Evolutionary conservation across 2,888 invertebrate genomes (phyloP), one percentile per base, ranked within the genome.

Genomic region (Laothoe populi): DNA sequence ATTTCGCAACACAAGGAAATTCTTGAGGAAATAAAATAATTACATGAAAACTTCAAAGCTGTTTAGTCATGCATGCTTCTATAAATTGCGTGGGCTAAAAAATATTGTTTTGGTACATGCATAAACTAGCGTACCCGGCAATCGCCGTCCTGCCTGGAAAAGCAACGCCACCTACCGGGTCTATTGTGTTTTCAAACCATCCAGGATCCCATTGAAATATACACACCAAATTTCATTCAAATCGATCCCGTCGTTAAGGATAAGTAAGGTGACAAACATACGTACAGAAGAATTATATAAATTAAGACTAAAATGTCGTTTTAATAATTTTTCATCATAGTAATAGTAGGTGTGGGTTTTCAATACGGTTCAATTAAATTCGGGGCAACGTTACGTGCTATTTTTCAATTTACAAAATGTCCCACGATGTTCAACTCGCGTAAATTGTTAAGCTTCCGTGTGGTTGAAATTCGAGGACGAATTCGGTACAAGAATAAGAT

Each of bases 401-500:
- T 63, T 63, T 63, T 63, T 58, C 63, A 63, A 60, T 63, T 63
- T 57, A 57, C 35, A 38, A 49, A 46, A 40, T 46, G 46, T 57
- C 46, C 46, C 31, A 7, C 16, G 8, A 57, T 62, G 45, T 62
- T 57, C 48, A 40, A 58, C 46, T 38, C 35, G 58, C 11, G 58
- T 58, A 58, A 59, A 62, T 62, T 58, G 58, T 59, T 24, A 21
- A 31, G 42, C 60, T 61, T 61, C 60, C 60, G 49, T 19, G 57
- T 40, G 21, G 46, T 38, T 68, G 58, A 65, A 67, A 72, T 64
- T 67, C 61, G 60, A 71, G 65, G 64, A 69, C 62, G 61, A 64
- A 73, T 72, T 81, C 74, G 63, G 75, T 62, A 60, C 71, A 75
- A 77, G 76, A 78, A 75, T 73, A 65, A 64, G 69, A 63, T 66